Evolutionary conservation across 1,140 invertebrate genomes (phyloP).

Genomic region (Bombus turneri): DNA sequence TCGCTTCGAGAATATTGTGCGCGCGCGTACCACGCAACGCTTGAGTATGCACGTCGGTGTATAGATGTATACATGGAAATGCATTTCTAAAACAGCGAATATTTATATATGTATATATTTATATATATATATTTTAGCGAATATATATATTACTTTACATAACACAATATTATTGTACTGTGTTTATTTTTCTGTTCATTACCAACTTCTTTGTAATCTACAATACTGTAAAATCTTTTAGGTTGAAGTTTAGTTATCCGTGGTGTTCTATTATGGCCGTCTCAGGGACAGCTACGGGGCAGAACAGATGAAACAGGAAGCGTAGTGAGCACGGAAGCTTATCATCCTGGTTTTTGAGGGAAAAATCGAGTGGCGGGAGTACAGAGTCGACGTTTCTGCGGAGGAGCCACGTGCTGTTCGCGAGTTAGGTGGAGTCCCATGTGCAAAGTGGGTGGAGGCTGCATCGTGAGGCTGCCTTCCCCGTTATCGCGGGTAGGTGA

Average conservation of each 20-base stretch:
- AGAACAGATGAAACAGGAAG: background rate
- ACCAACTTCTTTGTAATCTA: background rate
- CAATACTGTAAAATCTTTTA: background rate
- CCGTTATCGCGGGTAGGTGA: conserved; percentile 72
- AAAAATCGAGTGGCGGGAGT: conserved; percentile 18
- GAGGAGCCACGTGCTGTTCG: conserved; percentile 75
- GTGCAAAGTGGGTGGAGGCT: conserved; percentile 80
- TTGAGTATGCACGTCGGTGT: background rate
- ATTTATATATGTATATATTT: background rate
- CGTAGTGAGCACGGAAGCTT: background rate
- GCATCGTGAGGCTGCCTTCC: conserved; percentile 76
- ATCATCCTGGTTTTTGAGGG: background rate
- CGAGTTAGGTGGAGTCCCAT: conserved; percentile 81
- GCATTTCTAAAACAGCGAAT: too few species aligned
- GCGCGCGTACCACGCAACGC: conserved; percentile 32
- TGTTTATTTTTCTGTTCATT: background rate
- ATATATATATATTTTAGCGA: too few species aligned
- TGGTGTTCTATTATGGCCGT: conserved; percentile 20
- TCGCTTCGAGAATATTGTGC: conserved; percentile 9
- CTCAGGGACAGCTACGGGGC: background rate
- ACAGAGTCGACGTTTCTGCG: conserved; percentile 21
- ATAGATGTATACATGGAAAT: background rate
- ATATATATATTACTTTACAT: too few species aligned
- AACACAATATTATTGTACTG: too few species aligned
- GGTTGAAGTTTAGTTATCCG: background rate